These are phyloP conservation scores for Tortrix viridana DNA, from an alignment of 2,888 invertebrate genomes.

Conservation along the genomic window DNA sequence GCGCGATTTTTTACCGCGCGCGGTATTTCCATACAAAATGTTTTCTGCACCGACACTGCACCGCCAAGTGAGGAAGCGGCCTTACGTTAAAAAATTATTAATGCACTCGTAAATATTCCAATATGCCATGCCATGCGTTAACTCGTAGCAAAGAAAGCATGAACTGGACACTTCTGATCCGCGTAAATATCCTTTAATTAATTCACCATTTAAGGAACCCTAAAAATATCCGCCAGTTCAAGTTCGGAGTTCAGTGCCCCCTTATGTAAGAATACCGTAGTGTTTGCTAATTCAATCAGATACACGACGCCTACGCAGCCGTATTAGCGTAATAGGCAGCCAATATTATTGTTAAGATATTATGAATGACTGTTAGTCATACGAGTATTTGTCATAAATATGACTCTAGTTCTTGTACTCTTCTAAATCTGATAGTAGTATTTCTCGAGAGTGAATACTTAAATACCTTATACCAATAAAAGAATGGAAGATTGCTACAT, in stretches of 20 bases:
- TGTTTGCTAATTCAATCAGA: slow-evolving; percentile 44
- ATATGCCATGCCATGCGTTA: no score
- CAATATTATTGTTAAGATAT: slow-evolving; percentile 40
- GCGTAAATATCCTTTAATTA: not conserved
- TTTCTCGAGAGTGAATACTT: not conserved
- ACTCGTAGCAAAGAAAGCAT: no score
- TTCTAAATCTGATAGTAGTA: not conserved
- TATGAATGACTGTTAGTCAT: slow-evolving; percentile 39
- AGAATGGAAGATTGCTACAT: no score
- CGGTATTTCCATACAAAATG: no score
- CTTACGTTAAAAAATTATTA: no score
- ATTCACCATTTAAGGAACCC: slow-evolving; percentile 9
- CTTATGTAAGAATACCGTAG: slow-evolving; percentile 44
- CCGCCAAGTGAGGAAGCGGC: no score
- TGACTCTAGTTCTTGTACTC: not conserved
- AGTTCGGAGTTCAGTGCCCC: slow-evolving; percentile 51
- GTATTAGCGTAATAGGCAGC: slow-evolving; percentile 39
- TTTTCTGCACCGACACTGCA: no score
- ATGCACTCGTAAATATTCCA: no score
- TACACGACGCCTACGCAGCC: slow-evolving; percentile 38
- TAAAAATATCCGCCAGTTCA: slow-evolving; percentile 37
- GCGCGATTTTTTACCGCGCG: no score
- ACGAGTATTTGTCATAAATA: slow-evolving; percentile 8
- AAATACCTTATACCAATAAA: no score
- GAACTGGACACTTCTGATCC: no score